phyloP scores from a whole-genome alignment of 2,113 vertebrate species.

The Microtus pennsylvanicus region DNA sequence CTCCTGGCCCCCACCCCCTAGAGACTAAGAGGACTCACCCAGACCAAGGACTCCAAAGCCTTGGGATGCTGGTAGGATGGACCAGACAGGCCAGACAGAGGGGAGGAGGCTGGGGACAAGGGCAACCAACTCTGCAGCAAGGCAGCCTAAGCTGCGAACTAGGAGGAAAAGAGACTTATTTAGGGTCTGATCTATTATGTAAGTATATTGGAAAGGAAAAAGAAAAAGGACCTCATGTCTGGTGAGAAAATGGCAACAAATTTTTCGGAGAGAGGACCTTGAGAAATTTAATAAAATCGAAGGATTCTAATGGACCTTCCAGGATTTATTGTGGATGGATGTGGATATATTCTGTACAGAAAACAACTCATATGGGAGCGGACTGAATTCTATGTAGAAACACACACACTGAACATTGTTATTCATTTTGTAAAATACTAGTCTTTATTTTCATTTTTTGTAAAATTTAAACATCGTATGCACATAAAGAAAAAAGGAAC shows the following conservation, averaged over 20 bases:
- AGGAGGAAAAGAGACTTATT: conserved; percentile 74
- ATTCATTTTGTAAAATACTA: conserved; percentile 99
- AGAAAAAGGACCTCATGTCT: conserved; percentile 80
- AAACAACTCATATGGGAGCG: conserved; percentile 90
- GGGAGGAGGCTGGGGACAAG: conserved; percentile 67
- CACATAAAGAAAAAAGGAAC: conserved; percentile 96
- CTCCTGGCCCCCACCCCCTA: conserved; percentile 41
- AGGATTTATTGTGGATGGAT: conserved; percentile 92
- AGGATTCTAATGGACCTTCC: conserved; percentile 88
- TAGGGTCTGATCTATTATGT: conserved; percentile 83
- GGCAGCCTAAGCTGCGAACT: conserved; percentile 54
- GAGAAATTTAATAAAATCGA: conserved; percentile 87
- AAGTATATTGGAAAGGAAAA: conserved; percentile 73
- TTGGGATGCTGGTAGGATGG: conserved; percentile 81
- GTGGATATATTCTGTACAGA: conserved; percentile 99
- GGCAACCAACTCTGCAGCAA: conserved; percentile 76
- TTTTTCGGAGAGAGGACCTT: conserved; percentile 83
- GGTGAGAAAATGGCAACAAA: conserved; percentile 78
- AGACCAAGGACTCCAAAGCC: conserved; percentile 71
- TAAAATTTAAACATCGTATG: conserved; percentile 98
- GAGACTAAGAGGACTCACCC: conserved; percentile 82
- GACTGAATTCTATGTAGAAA: conserved; percentile 96
- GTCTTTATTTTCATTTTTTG: conserved; percentile 99
- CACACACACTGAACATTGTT: conserved; percentile 94
- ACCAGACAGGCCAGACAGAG: conserved; percentile 60